phyloP scores from a whole-genome alignment of 2,797 vertebrate genomes.

The Ibycter americanus region DNA sequence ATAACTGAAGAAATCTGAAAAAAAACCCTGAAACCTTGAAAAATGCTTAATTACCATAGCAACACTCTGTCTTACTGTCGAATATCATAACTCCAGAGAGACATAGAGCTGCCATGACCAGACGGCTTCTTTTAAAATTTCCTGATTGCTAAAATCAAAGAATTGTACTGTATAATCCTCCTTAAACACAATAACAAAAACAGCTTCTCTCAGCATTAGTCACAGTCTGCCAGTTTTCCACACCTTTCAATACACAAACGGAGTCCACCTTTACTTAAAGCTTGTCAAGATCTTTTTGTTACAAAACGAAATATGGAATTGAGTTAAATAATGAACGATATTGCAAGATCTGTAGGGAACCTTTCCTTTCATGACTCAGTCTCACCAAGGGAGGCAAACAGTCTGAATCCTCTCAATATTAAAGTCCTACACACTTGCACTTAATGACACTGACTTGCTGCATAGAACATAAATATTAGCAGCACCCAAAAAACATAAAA shows the following conservation, averaged over 20 bases:
- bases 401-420: not conserved
- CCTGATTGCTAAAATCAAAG: slow-evolving; percentile 14
- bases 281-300: not conserved
- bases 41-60: slow-evolving; percentile 63
- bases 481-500: not conserved
- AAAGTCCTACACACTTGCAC: not conserved
- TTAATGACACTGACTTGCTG: not conserved
- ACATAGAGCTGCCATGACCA: not conserved
- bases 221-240: not conserved
- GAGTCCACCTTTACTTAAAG: not conserved
- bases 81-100: slow-evolving; percentile 10
- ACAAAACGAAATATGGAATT: not conserved
- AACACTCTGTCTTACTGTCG: slow-evolving; percentile 18
- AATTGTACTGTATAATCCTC: not conserved
- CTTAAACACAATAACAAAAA: not conserved
- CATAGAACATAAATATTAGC: not conserved
- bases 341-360: not conserved
- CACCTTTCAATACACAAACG: not conserved
- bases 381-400: not conserved
- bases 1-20: slow-evolving; percentile 50
- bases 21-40: slow-evolving; percentile 16
- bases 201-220: not conserved
- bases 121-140: not conserved
- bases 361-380: not conserved
- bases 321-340: not conserved